Base-by-base conservation (phyloP, 2,113 vertebrate species). In the Scartelaos histophorus region DNA sequence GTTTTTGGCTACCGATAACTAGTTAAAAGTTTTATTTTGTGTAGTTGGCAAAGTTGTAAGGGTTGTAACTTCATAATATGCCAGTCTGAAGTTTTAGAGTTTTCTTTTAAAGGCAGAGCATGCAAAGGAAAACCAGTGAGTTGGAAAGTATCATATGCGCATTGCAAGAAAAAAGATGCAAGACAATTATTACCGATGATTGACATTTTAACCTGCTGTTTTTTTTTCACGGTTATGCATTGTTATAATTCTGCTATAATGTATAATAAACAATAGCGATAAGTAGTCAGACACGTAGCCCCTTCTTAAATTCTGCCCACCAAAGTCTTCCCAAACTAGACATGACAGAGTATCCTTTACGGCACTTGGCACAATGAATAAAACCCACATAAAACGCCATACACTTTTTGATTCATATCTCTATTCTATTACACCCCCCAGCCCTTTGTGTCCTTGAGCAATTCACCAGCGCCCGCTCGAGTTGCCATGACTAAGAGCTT, bases 401-500 rank as follows among this genome's bases (percentile, higher is more conserved):
- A 43, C 17, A 21, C 17, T 24, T 70, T 68, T 61, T 75, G 73
- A 83, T 83, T 64, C 65, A 78, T 82, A 74, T 70, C 43, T 70
- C 38, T 43, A 43, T 69, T 53, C 45, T 75, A 80, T 85, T 64
- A 81, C 77, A 1, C 69, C 25, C 58, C 22, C 1, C 34, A 21
- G 46, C 60, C 72, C 53, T 1, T 58, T 3, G 12, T 61, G 86
- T 73, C 85, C 87, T 80, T 71, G 54, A 80, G 83, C 79, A 22
- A 76, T 78, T 81, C 83, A 70, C 75, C 0, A 57, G 80, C 69
- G 69, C 80, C 67, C 12, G 51, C n/a, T 83, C n/a, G 62, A 71
- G 76, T 65, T 71, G 66, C 57, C 65, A 34, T 71, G 72, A 85
- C 68, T 83, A 75, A 79, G 66, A 80, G 78, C 66, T 71, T 74